Conservation (phyloP, 2,888 invertebrate genomes). For the Bibio marci region DNA sequence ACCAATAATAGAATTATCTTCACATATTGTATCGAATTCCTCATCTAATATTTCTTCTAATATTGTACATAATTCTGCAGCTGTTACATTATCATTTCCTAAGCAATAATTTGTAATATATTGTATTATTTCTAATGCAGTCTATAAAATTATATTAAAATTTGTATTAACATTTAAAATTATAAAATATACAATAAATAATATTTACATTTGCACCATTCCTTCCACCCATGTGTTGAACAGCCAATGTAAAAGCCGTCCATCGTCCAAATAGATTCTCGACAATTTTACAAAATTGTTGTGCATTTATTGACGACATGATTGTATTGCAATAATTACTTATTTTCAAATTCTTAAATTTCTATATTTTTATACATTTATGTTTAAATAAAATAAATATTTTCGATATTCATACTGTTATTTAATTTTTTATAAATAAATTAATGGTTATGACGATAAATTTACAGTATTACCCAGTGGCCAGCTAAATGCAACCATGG, state of each 20-base stretch:
- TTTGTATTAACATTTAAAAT: background rate
- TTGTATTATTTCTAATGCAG: conserved; percentile 43
- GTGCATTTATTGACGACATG: too few relatives aligned
- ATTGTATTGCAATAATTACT: too few relatives aligned
- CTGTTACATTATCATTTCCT: conserved; percentile 36
- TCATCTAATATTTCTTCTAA: conserved; percentile 55
- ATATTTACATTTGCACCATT: conserved; percentile 44
- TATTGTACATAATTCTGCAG: conserved; percentile 41
- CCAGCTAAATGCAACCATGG: too few relatives aligned
- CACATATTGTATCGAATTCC: conserved; percentile 54
- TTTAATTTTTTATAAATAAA: too few relatives aligned
- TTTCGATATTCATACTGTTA: too few relatives aligned
- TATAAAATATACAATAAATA: background rate
- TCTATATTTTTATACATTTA: too few relatives aligned
- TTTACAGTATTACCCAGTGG: too few relatives aligned
- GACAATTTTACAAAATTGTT: too few relatives aligned
- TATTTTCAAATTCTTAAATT: too few relatives aligned
- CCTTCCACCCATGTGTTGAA: conserved; percentile 57
- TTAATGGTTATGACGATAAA: too few relatives aligned
- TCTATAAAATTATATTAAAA: conserved; percentile 28
- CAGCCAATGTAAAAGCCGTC: conserved; percentile 51
- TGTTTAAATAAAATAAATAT: too few relatives aligned
- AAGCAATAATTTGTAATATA: conserved; percentile 46
- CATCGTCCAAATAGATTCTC: conserved; percentile 53
- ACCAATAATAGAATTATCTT: conserved; percentile 51